Percentiles rank a stretch among this genome's conserved stretches.
Conservation (phyloP, 92 coral and sea anemone species). For the Micromussa lordhowensis region DNA sequence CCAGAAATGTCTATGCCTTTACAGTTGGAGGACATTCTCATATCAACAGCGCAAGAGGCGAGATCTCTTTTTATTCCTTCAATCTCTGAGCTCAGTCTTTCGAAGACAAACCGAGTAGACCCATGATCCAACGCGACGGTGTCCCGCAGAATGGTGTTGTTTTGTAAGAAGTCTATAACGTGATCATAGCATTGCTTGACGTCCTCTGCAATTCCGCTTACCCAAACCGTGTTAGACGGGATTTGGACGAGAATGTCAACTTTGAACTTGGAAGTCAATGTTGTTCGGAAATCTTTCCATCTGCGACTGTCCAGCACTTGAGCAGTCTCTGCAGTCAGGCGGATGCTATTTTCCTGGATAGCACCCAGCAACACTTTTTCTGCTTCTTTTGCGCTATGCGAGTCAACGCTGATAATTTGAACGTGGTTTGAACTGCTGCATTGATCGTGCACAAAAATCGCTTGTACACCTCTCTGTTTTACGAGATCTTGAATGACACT, state of each 20-base stretch:
- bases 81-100: conserved; percentile 39
- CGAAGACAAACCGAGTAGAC: conserved; percentile 37
- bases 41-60: conserved; percentile 31
- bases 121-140: conserved; percentile 41
- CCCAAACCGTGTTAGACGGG: conserved; percentile 46
- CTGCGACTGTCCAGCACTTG: conserved; percentile 42
- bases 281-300: conserved; percentile 49
- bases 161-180: conserved; percentile 55
- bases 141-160: conserved; percentile 65
- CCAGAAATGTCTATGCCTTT: conserved; percentile 61
- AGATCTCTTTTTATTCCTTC: conserved; percentile 31
- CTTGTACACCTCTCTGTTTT: not conserved
- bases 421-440: conserved; percentile 7
- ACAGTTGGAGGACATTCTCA: conserved; percentile 25
- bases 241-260: conserved; percentile 9
- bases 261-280: not conserved
- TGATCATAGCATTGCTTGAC: conserved; percentile 36
- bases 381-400: conserved; percentile 46
- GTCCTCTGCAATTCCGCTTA: conserved; percentile 59
- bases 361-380: conserved; percentile 33
- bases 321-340: conserved; percentile 52
- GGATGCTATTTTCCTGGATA: conserved; percentile 51
- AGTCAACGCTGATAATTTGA: conserved; percentile 50
- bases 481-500: not conserved
- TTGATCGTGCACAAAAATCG: conserved; percentile 16